These are phyloP conservation scores for Polymixis lichenea DNA, from an alignment of 2,888 invertebrate species.

Conservation along the genomic window DNA sequence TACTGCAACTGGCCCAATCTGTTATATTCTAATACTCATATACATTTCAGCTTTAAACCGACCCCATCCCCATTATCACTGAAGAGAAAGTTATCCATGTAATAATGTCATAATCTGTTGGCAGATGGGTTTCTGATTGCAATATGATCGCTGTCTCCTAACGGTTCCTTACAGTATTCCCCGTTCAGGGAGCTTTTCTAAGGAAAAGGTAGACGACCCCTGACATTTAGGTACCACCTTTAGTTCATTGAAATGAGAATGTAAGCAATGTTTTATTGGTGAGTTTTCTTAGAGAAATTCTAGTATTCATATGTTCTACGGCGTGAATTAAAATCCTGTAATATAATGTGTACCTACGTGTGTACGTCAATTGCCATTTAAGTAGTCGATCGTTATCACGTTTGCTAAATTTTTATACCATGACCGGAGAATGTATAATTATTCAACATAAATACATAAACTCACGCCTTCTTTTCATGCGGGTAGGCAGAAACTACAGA, in stretches of 20 bases:
- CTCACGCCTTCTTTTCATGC: neutral
- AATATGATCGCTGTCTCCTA: conserved; percentile 44
- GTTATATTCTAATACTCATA: neutral
- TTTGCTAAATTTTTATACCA: no score
- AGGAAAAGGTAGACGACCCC: conserved; percentile 10
- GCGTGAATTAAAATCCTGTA: neutral
- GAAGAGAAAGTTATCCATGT: conserved; percentile 33
- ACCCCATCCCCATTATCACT: conserved; percentile 9
- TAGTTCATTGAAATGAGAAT: conserved; percentile 3
- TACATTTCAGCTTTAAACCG: conserved; percentile 11
- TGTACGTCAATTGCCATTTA: no score
- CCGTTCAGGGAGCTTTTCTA: conserved; percentile 4
- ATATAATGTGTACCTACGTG: no score
- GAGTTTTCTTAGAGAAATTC: neutral
- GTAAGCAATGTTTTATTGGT: conserved; percentile 1
- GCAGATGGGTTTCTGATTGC: conserved; percentile 56
- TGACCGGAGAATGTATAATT: no score
- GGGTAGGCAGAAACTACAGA: neutral
- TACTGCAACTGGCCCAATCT: neutral
- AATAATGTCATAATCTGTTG: conserved; percentile 55
- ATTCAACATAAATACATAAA: neutral
- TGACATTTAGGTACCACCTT: no score
- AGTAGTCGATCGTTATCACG: no score
- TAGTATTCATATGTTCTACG: neutral
- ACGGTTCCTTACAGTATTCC: conserved; percentile 6